Percentiles rank a stretch among this genome's conserved stretches.
These are phyloP conservation scores for Drosophila nigromelanica DNA, from an alignment of 1,140 invertebrate species.

Conservation along the genomic window DNA sequence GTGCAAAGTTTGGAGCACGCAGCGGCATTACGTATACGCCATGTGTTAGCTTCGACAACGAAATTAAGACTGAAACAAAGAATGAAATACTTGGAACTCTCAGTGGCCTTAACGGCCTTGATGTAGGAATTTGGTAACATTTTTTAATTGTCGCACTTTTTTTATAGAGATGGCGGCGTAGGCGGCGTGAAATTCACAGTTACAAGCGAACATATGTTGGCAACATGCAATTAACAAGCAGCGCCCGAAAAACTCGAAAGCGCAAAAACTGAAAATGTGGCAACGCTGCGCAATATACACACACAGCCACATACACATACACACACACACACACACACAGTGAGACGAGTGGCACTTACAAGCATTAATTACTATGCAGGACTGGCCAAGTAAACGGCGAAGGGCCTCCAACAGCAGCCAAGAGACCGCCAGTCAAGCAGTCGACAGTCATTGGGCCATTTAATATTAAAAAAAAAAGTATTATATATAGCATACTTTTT, in stretches of 20 bases:
- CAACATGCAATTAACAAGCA: constrained; percentile 72
- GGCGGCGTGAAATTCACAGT: constrained; percentile 26
- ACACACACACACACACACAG: constrained; percentile 5
- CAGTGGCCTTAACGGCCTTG: constrained; percentile 16
- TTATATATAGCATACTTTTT: constrained; percentile 68
- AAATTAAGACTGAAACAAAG: neutral
- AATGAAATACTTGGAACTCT: constrained; percentile 8
- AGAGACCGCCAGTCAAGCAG: constrained; percentile 43
- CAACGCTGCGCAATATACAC: constrained; percentile 32
- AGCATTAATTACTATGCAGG: constrained; percentile 72
- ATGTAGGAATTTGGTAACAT: constrained; percentile 45
- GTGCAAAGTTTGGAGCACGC: constrained; percentile 52
- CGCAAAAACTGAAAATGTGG: constrained; percentile 36
- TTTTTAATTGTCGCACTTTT: constrained; percentile 55
- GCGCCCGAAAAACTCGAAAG: constrained; percentile 34
- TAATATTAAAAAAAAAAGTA: constrained; percentile 38
- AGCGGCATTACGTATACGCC: constrained; percentile 66
- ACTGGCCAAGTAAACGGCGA: constrained; percentile 58
- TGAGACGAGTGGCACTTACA: constrained; percentile 58
- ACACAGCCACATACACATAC: constrained; percentile 7
- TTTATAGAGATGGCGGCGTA: neutral
- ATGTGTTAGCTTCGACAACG: constrained; percentile 50
- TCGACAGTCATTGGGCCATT: constrained; percentile 33
- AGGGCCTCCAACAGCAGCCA: constrained; percentile 21
- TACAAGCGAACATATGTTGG: constrained; percentile 64